These are phyloP conservation scores for Nomada fucata DNA, from an alignment of 2,888 invertebrate species.

Conservation along the genomic window DNA sequence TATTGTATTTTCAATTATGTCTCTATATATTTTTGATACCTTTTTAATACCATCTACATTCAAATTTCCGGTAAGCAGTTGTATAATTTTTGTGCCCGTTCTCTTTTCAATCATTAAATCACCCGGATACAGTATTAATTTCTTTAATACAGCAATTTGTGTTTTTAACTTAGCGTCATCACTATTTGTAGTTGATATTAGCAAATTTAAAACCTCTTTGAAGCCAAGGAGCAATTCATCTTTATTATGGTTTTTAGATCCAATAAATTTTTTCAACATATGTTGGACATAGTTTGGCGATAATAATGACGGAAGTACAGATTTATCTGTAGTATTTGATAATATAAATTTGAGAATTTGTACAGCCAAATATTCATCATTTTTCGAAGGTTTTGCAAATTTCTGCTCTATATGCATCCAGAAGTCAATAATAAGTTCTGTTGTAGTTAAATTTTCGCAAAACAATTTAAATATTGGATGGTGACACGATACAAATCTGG, in stretches of 20 bases:
- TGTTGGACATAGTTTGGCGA: constrained; percentile 88
- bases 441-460: constrained; percentile 85
- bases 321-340: constrained; percentile 84
- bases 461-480: constrained; percentile 89
- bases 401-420: constrained; percentile 86
- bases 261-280: constrained; percentile 88
- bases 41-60: constrained; percentile 87
- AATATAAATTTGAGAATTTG: constrained; percentile 87
- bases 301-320: constrained; percentile 86
- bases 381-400: constrained; percentile 85
- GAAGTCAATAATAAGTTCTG: constrained; percentile 85
- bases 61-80: constrained; percentile 87
- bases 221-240: constrained; percentile 87
- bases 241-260: constrained; percentile 86
- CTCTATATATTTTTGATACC: constrained; percentile 87
- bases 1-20: constrained; percentile 86
- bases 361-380: constrained; percentile 87
- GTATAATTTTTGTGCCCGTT: constrained; percentile 88
- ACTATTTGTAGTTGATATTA: constrained; percentile 85
- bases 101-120: constrained; percentile 91
- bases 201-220: constrained; percentile 85
- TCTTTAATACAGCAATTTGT: constrained; percentile 87
- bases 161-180: constrained; percentile 85
- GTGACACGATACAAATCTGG: constrained; percentile 86
- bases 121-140: constrained; percentile 89